phyloP scores from a whole-genome alignment of 1,140 invertebrate species.

The Ericerus pela region DNA sequence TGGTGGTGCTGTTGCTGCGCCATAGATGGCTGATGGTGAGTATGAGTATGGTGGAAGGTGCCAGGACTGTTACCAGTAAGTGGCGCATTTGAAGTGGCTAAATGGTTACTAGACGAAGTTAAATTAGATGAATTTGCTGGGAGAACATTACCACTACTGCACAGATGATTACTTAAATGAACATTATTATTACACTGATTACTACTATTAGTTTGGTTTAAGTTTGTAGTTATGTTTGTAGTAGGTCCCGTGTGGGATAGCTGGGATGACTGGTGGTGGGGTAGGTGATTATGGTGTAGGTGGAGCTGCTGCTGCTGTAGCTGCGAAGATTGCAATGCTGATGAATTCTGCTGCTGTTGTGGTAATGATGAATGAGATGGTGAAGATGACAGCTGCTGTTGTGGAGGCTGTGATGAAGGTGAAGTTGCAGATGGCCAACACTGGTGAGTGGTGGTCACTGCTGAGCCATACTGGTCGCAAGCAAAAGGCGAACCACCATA shows the following conservation, averaged over 20 bases:
- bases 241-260: not conserved
- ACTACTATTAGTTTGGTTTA: not conserved
- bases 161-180: constrained; percentile 7
- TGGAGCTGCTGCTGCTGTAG: too few species aligned
- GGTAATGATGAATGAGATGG: too few species aligned
- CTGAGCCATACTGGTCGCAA: constrained; percentile 12
- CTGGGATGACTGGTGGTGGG: too few species aligned
- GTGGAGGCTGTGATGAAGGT: constrained; percentile 31
- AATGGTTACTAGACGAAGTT: not conserved
- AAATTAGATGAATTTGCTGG: too few species aligned
- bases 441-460: constrained; percentile 19
- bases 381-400: too few species aligned
- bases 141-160: not conserved
- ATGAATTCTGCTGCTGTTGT: too few species aligned
- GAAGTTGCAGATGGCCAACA: constrained; percentile 25
- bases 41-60: not conserved
- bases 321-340: too few species aligned
- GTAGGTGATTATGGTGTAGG: too few species aligned
- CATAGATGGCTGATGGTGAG: not conserved
- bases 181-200: constrained; percentile 5
- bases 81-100: not conserved
- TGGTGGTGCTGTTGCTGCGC: constrained; percentile 34
- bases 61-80: not conserved
- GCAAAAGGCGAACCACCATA: not conserved
- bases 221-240: not conserved